Evolutionary conservation across 2,113 vertebrate genomes (phyloP).

Genomic region (Sarotherodon lohbergeri): DNA sequence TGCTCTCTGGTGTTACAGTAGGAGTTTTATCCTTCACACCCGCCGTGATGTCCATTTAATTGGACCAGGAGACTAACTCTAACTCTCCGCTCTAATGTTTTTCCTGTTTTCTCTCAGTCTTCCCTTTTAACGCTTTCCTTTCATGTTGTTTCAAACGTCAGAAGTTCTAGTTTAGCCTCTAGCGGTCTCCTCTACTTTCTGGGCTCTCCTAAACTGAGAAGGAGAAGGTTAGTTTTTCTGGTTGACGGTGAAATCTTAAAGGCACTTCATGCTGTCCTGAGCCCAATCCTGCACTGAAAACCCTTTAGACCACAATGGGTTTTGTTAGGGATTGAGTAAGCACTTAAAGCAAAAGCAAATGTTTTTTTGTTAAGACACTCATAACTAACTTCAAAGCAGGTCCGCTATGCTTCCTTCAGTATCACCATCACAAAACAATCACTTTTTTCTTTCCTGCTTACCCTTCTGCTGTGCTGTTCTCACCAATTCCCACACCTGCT

Average conservation of each 20-base stretch:
- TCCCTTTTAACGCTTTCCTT: constrained; percentile 11
- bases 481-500: not conserved
- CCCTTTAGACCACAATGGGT: not conserved
- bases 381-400: not conserved
- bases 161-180: constrained; percentile 75
- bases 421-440: not conserved
- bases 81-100: constrained; percentile 22
- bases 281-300: constrained; percentile 11
- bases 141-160: constrained; percentile 50
- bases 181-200: constrained; percentile 72
- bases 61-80: not conserved
- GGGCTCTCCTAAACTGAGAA: constrained; percentile 72
- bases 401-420: not conserved
- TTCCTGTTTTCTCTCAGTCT: constrained; percentile 31
- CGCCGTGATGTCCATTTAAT: not conserved
- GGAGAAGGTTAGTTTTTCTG: constrained; percentile 72
- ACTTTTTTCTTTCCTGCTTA: not conserved
- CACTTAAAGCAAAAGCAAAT: not conserved
- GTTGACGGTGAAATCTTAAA: not conserved
- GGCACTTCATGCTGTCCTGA: not conserved
- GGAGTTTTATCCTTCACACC: not conserved
- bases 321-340: constrained; percentile 20
- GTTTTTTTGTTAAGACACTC: not conserved
- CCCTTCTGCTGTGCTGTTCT: not conserved
- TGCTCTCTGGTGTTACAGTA: not conserved